These are phyloP conservation scores for Numenius arquata DNA, from an alignment of 2,113 vertebrate genomes.

Conservation along the genomic window DNA sequence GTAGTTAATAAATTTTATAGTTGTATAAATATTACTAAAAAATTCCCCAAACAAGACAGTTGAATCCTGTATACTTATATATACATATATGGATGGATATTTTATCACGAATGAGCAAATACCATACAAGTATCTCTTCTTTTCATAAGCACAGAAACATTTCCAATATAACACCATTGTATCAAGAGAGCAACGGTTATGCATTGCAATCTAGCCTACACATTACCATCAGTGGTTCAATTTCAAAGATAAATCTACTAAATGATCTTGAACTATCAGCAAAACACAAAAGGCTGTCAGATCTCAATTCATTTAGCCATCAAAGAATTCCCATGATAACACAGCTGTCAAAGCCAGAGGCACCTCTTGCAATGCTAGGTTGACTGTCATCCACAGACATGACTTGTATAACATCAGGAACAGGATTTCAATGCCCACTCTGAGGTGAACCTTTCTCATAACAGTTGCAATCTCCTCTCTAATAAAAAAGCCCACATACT, in stretches of 20 bases:
- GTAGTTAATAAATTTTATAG: not conserved
- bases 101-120: not conserved
- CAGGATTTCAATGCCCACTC: not conserved
- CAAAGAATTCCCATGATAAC: not conserved
- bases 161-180: not conserved
- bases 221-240: not conserved
- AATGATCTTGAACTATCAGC: too few relatives aligned
- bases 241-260: not conserved
- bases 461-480: not conserved
- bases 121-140: not conserved
- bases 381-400: not conserved
- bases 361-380: not conserved
- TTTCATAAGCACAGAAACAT: not conserved
- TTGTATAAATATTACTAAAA: not conserved
- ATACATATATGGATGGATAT: rapidly evolving
- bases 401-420: not conserved
- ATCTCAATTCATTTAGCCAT: not conserved
- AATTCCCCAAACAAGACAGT: not conserved
- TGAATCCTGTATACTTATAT: not conserved
- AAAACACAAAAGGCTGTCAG: not conserved
- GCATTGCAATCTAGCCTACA: not conserved
- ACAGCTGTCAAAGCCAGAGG: not conserved
- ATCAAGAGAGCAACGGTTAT: not conserved
- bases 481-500: not conserved
- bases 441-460: not conserved